A percentile compares a stretch with the other conserved stretches of the same genome.
Conservation (phyloP, 2,113 vertebrate species). For the Phaetusa simplex region DNA sequence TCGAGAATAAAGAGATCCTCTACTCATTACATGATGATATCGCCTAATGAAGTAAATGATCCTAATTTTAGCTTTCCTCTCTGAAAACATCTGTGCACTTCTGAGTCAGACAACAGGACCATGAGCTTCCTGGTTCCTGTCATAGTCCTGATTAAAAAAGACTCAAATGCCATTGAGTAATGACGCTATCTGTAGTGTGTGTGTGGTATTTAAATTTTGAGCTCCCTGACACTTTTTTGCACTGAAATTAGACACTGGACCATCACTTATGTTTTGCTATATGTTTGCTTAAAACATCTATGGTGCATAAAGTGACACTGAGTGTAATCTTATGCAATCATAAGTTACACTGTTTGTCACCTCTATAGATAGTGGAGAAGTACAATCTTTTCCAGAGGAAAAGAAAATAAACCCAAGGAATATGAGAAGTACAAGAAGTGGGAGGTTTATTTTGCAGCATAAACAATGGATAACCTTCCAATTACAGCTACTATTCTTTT, state of each 20-base stretch:
- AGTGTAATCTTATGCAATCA: background rate
- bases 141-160: constrained; percentile 4
- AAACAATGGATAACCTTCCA: background rate
- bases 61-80: constrained; percentile 40
- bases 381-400: background rate
- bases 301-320: background rate
- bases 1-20: background rate
- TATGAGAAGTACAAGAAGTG: background rate
- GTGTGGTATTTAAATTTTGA: background rate
- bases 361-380: background rate
- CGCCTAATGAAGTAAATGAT: background rate
- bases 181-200: background rate
- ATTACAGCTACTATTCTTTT: background rate
- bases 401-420: background rate
- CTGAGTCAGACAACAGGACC: constrained; percentile 24
- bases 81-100: constrained; percentile 42
- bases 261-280: background rate
- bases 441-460: background rate
- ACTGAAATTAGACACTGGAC: background rate
- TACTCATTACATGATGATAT: background rate
- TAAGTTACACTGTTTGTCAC: background rate
- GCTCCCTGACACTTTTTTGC: background rate
- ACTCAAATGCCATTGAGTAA: background rate
- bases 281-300: background rate
- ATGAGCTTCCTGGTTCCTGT: constrained; percentile 38